Percentiles rank a stretch among this genome's conserved stretches.
phyloP scores from a whole-genome alignment of 2,797 vertebrate genomes.

The Benthosema pterotum region DNA sequence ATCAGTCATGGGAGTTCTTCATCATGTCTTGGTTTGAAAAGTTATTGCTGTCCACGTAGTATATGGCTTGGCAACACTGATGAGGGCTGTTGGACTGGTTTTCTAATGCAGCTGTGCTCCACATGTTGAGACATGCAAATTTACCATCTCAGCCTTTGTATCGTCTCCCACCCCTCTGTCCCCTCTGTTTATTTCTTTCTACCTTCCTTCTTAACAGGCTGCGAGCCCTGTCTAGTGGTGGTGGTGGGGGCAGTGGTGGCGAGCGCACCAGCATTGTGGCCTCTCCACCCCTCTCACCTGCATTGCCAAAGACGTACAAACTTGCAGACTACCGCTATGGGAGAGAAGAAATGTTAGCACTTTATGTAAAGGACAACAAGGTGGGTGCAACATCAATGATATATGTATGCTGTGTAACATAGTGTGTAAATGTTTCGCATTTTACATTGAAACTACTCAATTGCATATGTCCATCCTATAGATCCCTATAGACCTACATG shows the following conservation, averaged over 20 bases:
- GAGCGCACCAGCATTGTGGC: constrained; percentile 81
- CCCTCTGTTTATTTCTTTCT: constrained; percentile 19
- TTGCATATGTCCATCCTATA: constrained; percentile 52
- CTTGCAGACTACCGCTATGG: constrained; percentile 99
- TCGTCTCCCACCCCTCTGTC: constrained; percentile 32
- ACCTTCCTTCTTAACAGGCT: constrained; percentile 81
- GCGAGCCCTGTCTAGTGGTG: constrained; percentile 94
- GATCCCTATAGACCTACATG: constrained; percentile 96
- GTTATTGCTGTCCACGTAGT: constrained; percentile 5
- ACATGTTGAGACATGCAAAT: constrained; percentile 39
- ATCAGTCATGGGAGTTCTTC: constrained; percentile 10
- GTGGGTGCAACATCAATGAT: constrained; percentile 67
- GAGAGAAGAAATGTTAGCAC: constrained; percentile 99
- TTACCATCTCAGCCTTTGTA: constrained; percentile 18
- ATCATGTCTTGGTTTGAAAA: constrained; percentile 12
- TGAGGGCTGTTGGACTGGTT: constrained; percentile 47
- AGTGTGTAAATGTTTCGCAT: not conserved
- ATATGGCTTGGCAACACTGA: constrained; percentile 1
- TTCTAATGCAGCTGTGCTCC: constrained; percentile 6
- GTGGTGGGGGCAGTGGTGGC: constrained; percentile 46
- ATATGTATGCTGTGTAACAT: not conserved
- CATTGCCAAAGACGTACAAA: constrained; percentile 95
- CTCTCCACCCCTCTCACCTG: constrained; percentile 96
- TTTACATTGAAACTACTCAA: no score
- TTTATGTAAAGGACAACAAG: constrained; percentile 99